Percentiles rank a stretch among this genome's conserved stretches.
Evolutionary conservation across 2,888 invertebrate genomes (phyloP).

Genomic region (Apamea sordens): DNA sequence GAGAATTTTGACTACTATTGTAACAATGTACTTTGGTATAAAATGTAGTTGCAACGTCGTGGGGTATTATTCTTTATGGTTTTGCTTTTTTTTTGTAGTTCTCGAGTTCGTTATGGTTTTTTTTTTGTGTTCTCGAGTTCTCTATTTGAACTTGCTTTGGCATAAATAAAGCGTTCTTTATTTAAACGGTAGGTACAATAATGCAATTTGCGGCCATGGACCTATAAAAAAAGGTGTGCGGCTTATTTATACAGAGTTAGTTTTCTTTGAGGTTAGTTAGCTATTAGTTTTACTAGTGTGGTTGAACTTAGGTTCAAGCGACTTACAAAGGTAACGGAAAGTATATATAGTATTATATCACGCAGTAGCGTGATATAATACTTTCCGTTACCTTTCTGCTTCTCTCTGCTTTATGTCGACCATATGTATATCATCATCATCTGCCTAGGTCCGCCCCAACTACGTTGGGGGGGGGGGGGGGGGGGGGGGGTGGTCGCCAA

Average conservation of each 20-base stretch:
- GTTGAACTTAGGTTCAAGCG: not conserved
- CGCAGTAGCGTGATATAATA: too few species aligned
- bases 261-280: not conserved
- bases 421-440: too few species aligned
- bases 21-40: not conserved
- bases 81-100: not conserved
- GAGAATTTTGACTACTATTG: not conserved
- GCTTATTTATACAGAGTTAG: not conserved
- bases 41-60: not conserved
- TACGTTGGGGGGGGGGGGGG: too few species aligned
- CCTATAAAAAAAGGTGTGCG: too few species aligned
- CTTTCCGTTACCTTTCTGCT: too few species aligned
- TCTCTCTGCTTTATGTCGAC: too few species aligned
- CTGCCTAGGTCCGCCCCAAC: too few species aligned
- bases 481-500: too few species aligned
- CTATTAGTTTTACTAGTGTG: too few species aligned
- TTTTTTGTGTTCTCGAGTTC: not conserved
- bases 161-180: constrained; percentile 9
- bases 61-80: not conserved
- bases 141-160: not conserved
- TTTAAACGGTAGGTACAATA: not conserved
- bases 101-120: not conserved
- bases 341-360: not conserved
- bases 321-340: not conserved
- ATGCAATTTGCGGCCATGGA: too few species aligned